These are phyloP conservation scores for Pseudopodoces humilis DNA, from an alignment of 2,113 vertebrate species.

Conservation along the genomic window DNA sequence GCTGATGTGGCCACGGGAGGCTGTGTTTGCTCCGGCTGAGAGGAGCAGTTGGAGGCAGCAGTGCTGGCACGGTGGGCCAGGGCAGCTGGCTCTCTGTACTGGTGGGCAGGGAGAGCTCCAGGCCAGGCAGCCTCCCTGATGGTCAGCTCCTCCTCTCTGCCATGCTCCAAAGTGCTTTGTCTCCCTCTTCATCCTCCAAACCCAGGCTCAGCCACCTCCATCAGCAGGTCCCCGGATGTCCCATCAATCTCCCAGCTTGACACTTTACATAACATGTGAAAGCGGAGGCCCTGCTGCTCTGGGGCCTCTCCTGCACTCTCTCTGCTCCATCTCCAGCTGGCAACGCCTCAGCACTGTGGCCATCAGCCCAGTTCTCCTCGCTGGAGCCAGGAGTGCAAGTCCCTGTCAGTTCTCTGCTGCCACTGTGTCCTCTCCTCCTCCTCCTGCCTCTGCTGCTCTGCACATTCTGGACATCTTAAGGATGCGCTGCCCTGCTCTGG, in stretches of 20 bases:
- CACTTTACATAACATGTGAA: neutral
- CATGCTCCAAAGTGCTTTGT: neutral
- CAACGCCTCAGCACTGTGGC: neutral
- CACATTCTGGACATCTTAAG: neutral
- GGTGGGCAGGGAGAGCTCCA: neutral
- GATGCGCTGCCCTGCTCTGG: neutral
- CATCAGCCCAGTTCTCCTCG: neutral
- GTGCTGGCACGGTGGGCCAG: accelerated
- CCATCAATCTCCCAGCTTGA: neutral
- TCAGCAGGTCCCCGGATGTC: neutral
- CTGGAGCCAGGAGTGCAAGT: neutral
- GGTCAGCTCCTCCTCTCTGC: neutral
- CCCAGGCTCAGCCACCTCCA: neutral
- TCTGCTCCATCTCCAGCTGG: neutral
- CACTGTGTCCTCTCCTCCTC: neutral
- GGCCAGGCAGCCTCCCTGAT: neutral
- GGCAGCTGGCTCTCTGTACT: neutral
- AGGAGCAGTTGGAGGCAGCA: neutral
- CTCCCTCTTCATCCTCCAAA: neutral
- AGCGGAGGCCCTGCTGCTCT: neutral
- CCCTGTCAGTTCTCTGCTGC: neutral
- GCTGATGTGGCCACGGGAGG: accelerated
- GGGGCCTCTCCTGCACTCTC: neutral
- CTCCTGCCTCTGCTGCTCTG: neutral
- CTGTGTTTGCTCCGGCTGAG: neutral